These are phyloP conservation scores for Strix uralensis DNA, from an alignment of 2,113 vertebrate genomes.

Conservation along the genomic window DNA sequence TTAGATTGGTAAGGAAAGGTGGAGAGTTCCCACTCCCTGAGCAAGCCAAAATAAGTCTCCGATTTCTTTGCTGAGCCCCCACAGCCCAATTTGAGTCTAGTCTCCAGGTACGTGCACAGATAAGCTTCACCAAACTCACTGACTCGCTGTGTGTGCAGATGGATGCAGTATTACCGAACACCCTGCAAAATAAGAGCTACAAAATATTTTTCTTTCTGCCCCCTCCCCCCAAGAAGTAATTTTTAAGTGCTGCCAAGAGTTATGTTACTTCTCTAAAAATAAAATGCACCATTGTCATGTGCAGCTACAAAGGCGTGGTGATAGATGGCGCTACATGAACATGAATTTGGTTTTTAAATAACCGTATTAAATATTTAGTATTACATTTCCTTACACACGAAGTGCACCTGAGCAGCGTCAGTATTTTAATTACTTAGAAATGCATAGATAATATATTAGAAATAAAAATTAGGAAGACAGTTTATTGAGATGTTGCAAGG, in stretches of 20 bases:
- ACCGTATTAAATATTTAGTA: neutral
- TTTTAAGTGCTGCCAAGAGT: neutral
- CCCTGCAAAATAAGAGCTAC: neutral
- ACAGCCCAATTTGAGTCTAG: fast-evolving
- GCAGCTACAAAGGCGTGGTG: neutral
- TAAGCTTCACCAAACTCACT: neutral
- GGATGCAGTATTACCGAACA: neutral
- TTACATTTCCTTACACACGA: neutral
- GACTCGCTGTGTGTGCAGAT: no score
- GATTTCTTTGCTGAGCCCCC: neutral
- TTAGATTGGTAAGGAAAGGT: neutral
- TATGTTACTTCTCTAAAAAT: no score
- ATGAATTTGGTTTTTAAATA: neutral
- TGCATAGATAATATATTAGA: neutral
- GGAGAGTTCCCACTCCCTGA: neutral
- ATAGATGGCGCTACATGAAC: constrained; percentile 28
- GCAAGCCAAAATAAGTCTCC: neutral
- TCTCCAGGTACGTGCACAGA: fast-evolving
- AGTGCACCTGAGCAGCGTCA: neutral
- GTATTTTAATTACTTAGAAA: neutral
- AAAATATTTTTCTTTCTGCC: neutral
- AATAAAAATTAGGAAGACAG: neutral
- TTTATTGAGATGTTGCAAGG: fast-evolving
- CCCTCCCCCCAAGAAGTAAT: neutral
- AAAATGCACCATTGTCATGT: neutral